phyloP scores from a whole-genome alignment of 2,888 invertebrate genomes.

The Drosophila antonietae region DNA sequence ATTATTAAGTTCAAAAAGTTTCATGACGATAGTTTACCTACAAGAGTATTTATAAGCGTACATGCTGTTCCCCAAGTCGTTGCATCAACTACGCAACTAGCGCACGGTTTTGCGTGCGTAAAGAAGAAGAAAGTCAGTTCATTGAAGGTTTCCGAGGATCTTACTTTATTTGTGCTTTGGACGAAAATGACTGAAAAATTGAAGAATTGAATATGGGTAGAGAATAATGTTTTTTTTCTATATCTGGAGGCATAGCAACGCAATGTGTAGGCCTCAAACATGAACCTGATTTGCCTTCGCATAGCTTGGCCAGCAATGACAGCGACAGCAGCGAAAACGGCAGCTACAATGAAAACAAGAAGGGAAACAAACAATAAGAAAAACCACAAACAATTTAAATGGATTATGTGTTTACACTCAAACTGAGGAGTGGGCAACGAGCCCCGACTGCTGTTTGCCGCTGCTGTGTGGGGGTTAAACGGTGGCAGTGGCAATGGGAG shows the following conservation, averaged over 20 bases:
- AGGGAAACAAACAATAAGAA: constrained; percentile 76
- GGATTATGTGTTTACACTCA: constrained; percentile 77
- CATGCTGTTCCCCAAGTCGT: too few species aligned
- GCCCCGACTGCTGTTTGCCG: constrained; percentile 18
- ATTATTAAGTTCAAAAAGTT: too few species aligned
- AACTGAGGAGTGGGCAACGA: constrained; percentile 42
- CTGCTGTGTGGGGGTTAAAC: constrained; percentile 28
- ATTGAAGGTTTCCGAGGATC: too few species aligned
- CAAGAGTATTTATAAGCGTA: too few species aligned
- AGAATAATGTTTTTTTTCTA: constrained; percentile 28
- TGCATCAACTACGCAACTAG: too few species aligned
- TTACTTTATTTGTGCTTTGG: not conserved
- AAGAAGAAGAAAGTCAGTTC: too few species aligned
- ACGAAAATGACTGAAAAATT: not conserved
- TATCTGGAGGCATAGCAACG: constrained; percentile 37
- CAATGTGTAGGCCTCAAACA: constrained; percentile 50
- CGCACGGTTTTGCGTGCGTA: too few species aligned
- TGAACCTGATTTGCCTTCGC: constrained; percentile 57
- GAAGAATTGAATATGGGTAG: constrained; percentile 20
- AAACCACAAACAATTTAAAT: constrained; percentile 79
- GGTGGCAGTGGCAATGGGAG: constrained; percentile 36
- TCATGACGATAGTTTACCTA: too few species aligned
- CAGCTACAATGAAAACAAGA: constrained; percentile 62
- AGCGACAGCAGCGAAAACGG: constrained; percentile 55
- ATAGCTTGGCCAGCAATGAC: constrained; percentile 55